Evolutionary conservation across 1,140 invertebrate species (phyloP).

Genomic region (Stegodyphus dumicola): DNA sequence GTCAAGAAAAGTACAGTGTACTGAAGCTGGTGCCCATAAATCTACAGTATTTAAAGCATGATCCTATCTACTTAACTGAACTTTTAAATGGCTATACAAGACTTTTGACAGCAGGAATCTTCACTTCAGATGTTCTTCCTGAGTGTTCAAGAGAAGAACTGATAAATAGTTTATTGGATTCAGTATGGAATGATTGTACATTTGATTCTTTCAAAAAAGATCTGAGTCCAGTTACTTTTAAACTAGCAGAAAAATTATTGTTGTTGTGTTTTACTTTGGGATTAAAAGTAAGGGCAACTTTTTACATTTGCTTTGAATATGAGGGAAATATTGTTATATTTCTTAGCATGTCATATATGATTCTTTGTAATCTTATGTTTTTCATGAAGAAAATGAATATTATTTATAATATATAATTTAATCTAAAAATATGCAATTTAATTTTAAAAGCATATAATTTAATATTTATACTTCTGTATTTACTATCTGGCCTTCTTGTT

Average conservation of each 20-base stretch:
- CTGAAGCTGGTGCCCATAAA: too few relatives aligned
- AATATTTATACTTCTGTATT: too few relatives aligned
- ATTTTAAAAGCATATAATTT: too few relatives aligned
- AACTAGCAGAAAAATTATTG: constrained; percentile 36
- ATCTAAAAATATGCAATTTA: too few relatives aligned
- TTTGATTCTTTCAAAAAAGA: background rate
- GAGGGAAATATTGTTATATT: too few relatives aligned
- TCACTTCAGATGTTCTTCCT: background rate
- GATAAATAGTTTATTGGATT: constrained; percentile 27
- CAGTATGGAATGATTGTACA: constrained; percentile 39
- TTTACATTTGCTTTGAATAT: too few relatives aligned
- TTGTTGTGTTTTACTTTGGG: constrained; percentile 6
- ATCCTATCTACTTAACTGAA: constrained; percentile 18
- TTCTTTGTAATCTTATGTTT: too few relatives aligned
- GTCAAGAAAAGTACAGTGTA: too few relatives aligned
- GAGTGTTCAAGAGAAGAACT: background rate
- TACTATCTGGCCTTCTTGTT: too few relatives aligned
- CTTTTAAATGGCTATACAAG: constrained; percentile 44
- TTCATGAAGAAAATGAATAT: too few relatives aligned
- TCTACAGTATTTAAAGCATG: background rate
- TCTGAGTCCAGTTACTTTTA: constrained; percentile 15
- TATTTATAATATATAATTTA: too few relatives aligned
- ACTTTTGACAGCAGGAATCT: constrained; percentile 26
- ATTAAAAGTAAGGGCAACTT: constrained; percentile 15
- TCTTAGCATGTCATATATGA: too few relatives aligned